Base-by-base conservation (phyloP, 2,888 invertebrate species). In the Timema cristinae region DNA sequence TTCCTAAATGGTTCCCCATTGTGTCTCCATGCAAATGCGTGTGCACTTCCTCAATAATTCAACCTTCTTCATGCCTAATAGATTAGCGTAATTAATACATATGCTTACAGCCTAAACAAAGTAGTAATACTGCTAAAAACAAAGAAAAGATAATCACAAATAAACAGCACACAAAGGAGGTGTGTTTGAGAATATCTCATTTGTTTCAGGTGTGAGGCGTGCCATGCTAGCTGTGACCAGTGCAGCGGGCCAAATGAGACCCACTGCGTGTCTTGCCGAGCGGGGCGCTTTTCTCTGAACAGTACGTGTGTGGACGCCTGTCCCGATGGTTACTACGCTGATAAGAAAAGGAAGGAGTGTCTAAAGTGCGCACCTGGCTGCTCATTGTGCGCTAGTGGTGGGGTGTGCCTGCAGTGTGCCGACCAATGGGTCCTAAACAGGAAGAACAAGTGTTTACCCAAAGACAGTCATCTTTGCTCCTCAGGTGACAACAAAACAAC, bases 211-310 rank as follows among this genome's bases (percentile, higher is more conserved):
- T 94, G 94, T 81, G 88, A 90, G 52, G 86, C 89, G 68, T 94
- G 94, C 80, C 92, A 94, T 82, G 82, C 88, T 68, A 87, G 90
- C 48, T 94, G 94, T 81, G 90, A 91, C 78, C 91, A 93, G 48
- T 94, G 94, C 81, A 89, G 88, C 77, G 94, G 93, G 50, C 88
- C 91, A 15, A 88, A 89, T 51, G 90, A 90, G 78, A 86, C 89
- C 48, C 91, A 93, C 79, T 95, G 95, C 83, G 91, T 94, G 77
- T 89, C 91, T 13, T 95, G 95, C 82, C 89, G 89, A 74, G 84
- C 89, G 54, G 90, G 91, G 68, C 87, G 87, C 73, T 92, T 89
- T 80, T 87, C 90, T 73, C 85, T 89, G 77, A 88, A 91, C 76
- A 92, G 91, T 69, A 86, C 87, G 71, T 94, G 94, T 81, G 85